These are phyloP conservation scores for Pharmacophagus antenor DNA, from an alignment of 2,888 invertebrate genomes.

Conservation along the genomic window DNA sequence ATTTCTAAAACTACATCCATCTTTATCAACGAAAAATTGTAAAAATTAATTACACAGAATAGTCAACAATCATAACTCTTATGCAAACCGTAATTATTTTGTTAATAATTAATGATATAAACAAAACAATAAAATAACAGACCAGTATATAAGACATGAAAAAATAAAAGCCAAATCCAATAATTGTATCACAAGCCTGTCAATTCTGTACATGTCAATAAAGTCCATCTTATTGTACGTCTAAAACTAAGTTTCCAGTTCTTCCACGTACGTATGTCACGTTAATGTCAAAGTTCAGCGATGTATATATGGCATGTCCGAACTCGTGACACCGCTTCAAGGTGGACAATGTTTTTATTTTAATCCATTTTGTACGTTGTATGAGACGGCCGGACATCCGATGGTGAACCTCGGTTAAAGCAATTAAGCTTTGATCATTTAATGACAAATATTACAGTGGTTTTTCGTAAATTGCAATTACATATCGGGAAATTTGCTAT, in stretches of 20 bases:
- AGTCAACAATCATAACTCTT: too few species aligned
- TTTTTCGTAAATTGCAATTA: constrained; percentile 40
- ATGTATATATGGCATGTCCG: constrained; percentile 25
- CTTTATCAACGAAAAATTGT: too few species aligned
- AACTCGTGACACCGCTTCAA: constrained; percentile 34
- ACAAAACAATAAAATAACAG: too few species aligned
- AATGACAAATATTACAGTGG: constrained; percentile 66
- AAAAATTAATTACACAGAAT: too few species aligned
- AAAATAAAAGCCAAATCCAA: not conserved
- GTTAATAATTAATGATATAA: too few species aligned
- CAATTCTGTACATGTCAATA: not conserved
- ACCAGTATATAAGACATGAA: not conserved
- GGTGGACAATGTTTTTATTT: constrained; percentile 60
- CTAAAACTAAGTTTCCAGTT: constrained; percentile 10
- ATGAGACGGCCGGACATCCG: constrained; percentile 68
- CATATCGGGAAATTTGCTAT: constrained; percentile 19
- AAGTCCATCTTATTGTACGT: not conserved
- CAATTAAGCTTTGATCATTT: constrained; percentile 77
- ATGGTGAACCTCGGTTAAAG: constrained; percentile 63
- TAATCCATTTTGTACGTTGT: constrained; percentile 69
- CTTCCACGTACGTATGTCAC: constrained; percentile 1
- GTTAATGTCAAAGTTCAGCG: constrained; percentile 24
- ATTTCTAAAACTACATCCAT: too few species aligned
- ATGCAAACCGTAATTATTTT: too few species aligned
- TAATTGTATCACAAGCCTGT: not conserved